phyloP scores from a whole-genome alignment of 1,140 invertebrate genomes.

The Druon quercuslanigerum region DNA sequence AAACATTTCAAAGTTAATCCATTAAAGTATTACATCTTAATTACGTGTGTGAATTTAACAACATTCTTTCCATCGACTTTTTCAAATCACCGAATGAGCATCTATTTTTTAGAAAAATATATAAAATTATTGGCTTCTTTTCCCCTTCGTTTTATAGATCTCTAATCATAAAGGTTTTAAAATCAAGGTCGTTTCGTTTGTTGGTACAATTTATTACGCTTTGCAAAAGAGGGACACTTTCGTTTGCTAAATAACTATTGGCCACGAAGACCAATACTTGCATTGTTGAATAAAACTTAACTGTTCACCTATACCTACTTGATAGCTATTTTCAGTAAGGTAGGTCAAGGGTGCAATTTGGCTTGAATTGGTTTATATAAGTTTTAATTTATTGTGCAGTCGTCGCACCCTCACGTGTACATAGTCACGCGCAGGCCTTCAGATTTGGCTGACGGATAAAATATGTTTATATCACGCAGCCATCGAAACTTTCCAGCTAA shows the following conservation, averaged over 20 bases:
- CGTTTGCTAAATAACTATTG: slow-evolving; percentile 46
- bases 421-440: slow-evolving; percentile 12
- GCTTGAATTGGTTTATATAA: slow-evolving; percentile 48
- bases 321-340: slow-evolving; percentile 36
- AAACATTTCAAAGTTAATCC: no score
- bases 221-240: slow-evolving; percentile 21
- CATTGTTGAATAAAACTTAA: slow-evolving; percentile 48
- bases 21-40: no score
- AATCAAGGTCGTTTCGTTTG: no score
- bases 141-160: no score
- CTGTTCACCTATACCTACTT: slow-evolving; percentile 41
- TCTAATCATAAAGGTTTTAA: no score
- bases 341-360: slow-evolving; percentile 66
- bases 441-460: background rate
- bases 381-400: slow-evolving; percentile 17
- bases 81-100: no score
- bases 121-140: no score
- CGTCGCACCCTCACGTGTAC: slow-evolving; percentile 12
- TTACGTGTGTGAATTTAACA: no score
- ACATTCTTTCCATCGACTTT: no score
- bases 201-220: slow-evolving; percentile 15
- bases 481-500: background rate
- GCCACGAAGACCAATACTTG: slow-evolving; percentile 9
- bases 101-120: no score
- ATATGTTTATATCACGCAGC: background rate